A percentile compares a stretch with the other conserved stretches of the same genome.
These are phyloP conservation scores for Apostichopus leukothele DNA, from an alignment of 53 echinoderm and acorn worm species.

Conservation along the genomic window DNA sequence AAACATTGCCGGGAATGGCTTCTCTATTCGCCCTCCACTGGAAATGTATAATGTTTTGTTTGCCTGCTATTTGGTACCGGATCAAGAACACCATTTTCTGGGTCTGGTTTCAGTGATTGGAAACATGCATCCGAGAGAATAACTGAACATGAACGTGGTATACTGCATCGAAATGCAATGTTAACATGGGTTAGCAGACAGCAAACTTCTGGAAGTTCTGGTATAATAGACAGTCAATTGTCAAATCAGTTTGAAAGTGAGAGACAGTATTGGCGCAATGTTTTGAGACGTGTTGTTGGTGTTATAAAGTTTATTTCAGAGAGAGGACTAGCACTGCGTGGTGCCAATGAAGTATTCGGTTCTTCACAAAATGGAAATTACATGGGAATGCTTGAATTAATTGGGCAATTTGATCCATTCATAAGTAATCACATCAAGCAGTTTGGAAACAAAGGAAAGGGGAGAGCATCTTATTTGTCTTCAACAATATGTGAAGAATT, in stretches of 20 bases:
- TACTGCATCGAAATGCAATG: constrained; percentile 43
- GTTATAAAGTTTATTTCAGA: constrained; percentile 39
- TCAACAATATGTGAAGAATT: constrained; percentile 38
- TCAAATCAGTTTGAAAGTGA: constrained; percentile 43
- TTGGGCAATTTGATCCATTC: constrained; percentile 46
- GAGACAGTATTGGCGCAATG: constrained; percentile 39
- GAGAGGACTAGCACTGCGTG: constrained; percentile 43
- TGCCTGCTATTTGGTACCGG: constrained; percentile 43
- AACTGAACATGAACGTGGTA: constrained; percentile 43
- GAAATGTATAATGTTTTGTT: constrained; percentile 39
- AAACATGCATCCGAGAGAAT: constrained; percentile 39
- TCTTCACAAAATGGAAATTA: constrained; percentile 43
- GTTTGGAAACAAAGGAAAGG: constrained; percentile 37
- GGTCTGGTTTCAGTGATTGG: constrained; percentile 40
- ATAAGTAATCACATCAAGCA: constrained; percentile 33
- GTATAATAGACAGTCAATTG: constrained; percentile 41
- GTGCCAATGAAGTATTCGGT: constrained; percentile 39
- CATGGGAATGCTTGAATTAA: constrained; percentile 39
- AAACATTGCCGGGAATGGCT: constrained; percentile 41
- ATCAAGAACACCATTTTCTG: constrained; percentile 43
- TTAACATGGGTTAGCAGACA: constrained; percentile 37
- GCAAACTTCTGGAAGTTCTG: constrained; percentile 13
- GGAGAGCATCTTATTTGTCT: constrained; percentile 38
- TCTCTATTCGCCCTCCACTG: constrained; percentile 43
- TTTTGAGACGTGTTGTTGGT: constrained; percentile 39